Evolutionary conservation across 2,797 vertebrate genomes (phyloP).

Genomic region (Spinibarbus caldwelli): DNA sequence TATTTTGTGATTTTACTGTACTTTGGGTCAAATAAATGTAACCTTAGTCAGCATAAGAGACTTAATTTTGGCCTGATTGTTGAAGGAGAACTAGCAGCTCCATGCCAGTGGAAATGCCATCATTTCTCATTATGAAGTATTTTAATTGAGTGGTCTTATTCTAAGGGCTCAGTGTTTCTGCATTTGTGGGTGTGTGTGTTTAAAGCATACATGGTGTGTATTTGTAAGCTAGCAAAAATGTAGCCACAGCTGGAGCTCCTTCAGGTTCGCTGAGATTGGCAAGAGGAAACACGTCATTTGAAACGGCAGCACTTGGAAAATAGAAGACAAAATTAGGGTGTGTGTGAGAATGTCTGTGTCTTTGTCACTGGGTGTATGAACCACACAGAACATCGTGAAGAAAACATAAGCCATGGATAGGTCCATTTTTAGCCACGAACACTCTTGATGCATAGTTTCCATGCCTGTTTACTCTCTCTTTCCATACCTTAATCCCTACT

Average conservation of each 20-base stretch:
- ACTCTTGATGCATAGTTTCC: conserved; percentile 63
- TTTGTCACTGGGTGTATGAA: conserved; percentile 16
- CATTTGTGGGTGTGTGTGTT: neutral
- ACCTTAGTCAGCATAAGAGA: too few species aligned
- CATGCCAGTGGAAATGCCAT: conserved; percentile 1
- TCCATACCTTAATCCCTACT: conserved; percentile 64
- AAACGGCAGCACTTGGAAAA: conserved; percentile 40
- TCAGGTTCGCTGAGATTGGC: conserved; percentile 30
- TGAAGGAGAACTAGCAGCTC: too few species aligned
- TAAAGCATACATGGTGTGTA: conserved; percentile 22
- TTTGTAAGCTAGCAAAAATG: conserved; percentile 17
- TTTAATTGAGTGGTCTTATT: conserved; percentile 28
- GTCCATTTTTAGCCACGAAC: conserved; percentile 49
- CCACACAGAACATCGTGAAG: conserved; percentile 37
- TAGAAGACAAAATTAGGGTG: conserved; percentile 12
- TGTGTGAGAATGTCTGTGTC: conserved; percentile 8
- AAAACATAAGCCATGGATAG: conserved; percentile 29
- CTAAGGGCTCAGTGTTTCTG: conserved; percentile 31
- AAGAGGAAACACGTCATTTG: conserved; percentile 46
- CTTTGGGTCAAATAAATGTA: neutral
- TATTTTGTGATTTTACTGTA: neutral
- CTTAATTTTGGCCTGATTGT: too few species aligned
- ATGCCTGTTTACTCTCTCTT: conserved; percentile 60
- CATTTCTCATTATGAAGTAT: conserved; percentile 19
- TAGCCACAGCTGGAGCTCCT: conserved; percentile 46